Percentiles rank a stretch among this genome's conserved stretches.
These are phyloP conservation scores for Pituophis catenifer DNA, from an alignment of 2,113 vertebrate genomes.

Conservation along the genomic window DNA sequence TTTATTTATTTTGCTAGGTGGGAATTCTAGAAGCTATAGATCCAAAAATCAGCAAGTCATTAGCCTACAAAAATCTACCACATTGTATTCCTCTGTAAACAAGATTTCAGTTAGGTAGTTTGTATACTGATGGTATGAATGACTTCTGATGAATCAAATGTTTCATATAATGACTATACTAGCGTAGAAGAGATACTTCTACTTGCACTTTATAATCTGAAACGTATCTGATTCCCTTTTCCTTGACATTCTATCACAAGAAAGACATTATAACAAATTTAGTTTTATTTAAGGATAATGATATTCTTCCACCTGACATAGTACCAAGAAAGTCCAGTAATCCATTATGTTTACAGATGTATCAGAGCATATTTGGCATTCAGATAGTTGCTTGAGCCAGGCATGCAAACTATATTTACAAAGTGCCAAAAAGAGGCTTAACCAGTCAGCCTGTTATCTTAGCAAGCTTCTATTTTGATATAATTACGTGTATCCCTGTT, in stretches of 20 bases:
- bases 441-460: neutral
- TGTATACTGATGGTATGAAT: neutral
- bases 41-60: neutral
- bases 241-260: neutral
- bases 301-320: neutral
- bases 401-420: neutral
- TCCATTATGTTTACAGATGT: neutral
- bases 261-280: neutral
- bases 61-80: neutral
- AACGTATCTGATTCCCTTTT: neutral
- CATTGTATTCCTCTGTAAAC: neutral
- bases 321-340: neutral
- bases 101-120: neutral
- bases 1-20: neutral
- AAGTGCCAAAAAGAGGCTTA: neutral
- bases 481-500: neutral
- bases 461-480: neutral
- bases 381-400: neutral
- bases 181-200: neutral
- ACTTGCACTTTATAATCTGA: neutral
- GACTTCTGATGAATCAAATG: neutral
- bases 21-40: neutral
- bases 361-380: neutral
- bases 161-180: neutral
- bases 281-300: neutral